Evolutionary conservation across 2,113 vertebrate species (phyloP).

Genomic region (Zosterops borbonicus): DNA sequence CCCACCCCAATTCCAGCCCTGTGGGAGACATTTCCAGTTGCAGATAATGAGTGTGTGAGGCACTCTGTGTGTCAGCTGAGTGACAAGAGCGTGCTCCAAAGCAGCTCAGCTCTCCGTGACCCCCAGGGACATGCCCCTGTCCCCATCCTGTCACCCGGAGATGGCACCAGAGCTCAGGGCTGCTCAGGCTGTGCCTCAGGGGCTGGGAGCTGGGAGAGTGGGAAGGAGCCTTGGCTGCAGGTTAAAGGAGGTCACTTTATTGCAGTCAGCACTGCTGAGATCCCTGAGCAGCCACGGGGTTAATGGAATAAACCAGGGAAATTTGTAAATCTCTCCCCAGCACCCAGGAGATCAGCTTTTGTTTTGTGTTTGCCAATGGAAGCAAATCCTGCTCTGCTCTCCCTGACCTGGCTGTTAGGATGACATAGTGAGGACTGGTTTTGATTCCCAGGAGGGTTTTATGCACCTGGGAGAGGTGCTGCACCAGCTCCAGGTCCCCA

Average conservation of each 20-base stretch:
- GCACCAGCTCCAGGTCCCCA: background rate
- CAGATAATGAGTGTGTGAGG: background rate
- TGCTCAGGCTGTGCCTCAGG: background rate
- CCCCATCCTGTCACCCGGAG: background rate
- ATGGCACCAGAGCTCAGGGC: background rate
- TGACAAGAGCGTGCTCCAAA: accelerated
- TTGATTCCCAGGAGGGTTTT: background rate
- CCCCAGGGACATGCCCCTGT: background rate
- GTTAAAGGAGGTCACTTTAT: background rate
- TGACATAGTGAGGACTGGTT: background rate
- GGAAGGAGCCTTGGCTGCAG: background rate
- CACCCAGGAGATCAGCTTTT: background rate
- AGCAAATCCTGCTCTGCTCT: background rate
- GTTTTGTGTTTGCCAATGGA: background rate
- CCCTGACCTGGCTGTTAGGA: background rate
- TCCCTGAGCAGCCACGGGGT: background rate
- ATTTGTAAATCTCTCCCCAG: background rate
- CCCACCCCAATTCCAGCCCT: background rate
- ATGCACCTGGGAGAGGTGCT: too few relatives aligned
- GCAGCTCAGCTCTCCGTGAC: background rate
- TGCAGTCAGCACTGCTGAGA: background rate
- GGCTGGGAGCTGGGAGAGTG: background rate
- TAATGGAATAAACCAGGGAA: background rate
- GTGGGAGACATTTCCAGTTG: background rate
- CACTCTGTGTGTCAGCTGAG: background rate